Conservation (phyloP, 2,797 vertebrate species). For the Heterohyrax brucei region DNA sequence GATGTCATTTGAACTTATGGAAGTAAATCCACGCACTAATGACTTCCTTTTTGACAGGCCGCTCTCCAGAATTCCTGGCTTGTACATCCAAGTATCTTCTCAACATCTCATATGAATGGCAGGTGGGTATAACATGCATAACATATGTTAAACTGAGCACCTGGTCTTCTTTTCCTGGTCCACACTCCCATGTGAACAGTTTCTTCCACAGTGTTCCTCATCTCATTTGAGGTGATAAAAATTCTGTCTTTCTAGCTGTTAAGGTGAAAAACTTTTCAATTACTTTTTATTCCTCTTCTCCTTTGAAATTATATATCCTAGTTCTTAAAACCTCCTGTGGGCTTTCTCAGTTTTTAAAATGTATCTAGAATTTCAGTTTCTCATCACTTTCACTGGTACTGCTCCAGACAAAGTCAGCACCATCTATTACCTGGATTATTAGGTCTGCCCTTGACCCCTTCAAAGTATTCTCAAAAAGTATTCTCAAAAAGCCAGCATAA, state of each 20-base stretch:
- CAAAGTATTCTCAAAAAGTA: not conserved
- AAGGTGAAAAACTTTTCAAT: not conserved
- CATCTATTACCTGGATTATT: not conserved
- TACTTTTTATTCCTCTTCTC: constrained; percentile 8
- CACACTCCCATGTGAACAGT: not conserved
- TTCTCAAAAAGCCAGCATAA: not conserved
- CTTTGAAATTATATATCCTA: not conserved
- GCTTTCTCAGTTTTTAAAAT: not conserved
- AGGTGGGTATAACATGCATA: not conserved
- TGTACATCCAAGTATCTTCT: not conserved
- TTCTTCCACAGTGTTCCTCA: not conserved
- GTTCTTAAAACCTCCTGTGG: not conserved
- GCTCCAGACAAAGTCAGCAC: not conserved
- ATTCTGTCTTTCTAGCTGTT: not conserved
- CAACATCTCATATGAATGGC: not conserved
- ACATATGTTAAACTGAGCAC: not conserved
- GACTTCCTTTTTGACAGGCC: not conserved
- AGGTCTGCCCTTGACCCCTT: not conserved
- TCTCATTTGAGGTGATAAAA: not conserved
- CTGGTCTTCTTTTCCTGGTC: not conserved
- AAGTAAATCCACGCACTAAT: not conserved
- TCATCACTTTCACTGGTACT: not conserved
- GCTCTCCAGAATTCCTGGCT: not conserved
- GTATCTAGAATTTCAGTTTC: not conserved
- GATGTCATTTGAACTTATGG: not conserved